Conservation (phyloP, 2,797 vertebrate genomes). For the Leptoclinus maculatus region DNA sequence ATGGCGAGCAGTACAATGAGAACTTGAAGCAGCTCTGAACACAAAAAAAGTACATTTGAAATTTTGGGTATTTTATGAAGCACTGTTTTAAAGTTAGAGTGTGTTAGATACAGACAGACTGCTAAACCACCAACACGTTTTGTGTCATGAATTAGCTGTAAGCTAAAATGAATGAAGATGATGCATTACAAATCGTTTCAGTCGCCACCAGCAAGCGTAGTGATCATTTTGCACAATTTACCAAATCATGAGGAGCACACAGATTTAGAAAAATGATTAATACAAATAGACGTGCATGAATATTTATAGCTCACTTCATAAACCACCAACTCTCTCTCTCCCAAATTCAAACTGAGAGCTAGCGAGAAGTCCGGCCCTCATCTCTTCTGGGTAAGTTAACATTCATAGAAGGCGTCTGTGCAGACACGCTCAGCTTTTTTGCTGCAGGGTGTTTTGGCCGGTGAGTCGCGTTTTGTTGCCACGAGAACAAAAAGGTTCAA, state of each 20-base stretch:
- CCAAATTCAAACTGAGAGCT: slow-evolving; percentile 15
- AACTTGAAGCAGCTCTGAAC: slow-evolving; percentile 2
- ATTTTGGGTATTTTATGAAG: slow-evolving; percentile 6
- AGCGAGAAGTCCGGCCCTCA: slow-evolving; percentile 4
- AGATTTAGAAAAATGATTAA: slow-evolving; percentile 47
- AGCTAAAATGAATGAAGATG: slow-evolving; percentile 6
- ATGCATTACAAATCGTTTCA: slow-evolving; percentile 26
- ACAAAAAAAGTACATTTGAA: slow-evolving; percentile 4
- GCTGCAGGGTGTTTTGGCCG: slow-evolving; percentile 38
- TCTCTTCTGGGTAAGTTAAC: slow-evolving; percentile 16
- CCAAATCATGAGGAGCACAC: slow-evolving; percentile 32
- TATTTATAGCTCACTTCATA: slow-evolving; percentile 36
- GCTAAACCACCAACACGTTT: neutral
- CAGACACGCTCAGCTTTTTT: slow-evolving; percentile 37
- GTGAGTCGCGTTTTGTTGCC: slow-evolving; percentile 18
- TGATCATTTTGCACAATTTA: slow-evolving; percentile 38
- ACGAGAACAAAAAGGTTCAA: slow-evolving; percentile 29
- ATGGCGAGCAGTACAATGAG: neutral
- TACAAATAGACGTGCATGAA: slow-evolving; percentile 30
- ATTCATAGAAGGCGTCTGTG: slow-evolving; percentile 40
- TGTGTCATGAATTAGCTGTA: slow-evolving; percentile 8
- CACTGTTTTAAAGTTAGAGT: slow-evolving; percentile 1
- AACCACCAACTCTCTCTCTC: slow-evolving; percentile 14
- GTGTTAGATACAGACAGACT: neutral
- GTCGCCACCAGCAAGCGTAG: slow-evolving; percentile 16